Evolutionary conservation across 37 sponge, comb jelly and placozoan species (phyloP).

Genomic region (Agelas oroides): DNA sequence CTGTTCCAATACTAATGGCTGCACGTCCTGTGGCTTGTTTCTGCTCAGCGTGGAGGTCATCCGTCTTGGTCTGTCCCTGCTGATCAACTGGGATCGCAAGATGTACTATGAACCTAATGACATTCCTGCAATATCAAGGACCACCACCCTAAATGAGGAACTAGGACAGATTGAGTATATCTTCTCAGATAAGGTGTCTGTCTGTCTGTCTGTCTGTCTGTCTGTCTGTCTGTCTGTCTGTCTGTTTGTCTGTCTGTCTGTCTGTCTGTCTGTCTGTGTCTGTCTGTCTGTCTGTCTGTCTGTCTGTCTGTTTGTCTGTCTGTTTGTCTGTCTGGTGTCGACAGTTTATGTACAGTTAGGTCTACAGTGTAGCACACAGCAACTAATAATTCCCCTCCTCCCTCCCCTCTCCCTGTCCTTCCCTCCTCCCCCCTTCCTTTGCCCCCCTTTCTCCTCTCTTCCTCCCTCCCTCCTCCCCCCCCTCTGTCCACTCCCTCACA

Average conservation of each 20-base stretch:
- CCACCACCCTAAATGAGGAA: conserved; percentile 97
- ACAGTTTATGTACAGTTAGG: not conserved
- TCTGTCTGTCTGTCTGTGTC: not conserved
- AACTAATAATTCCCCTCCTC: no score
- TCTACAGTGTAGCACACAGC: not conserved
- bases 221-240: no score
- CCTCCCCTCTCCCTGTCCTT: not conserved
- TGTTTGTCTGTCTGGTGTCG: no score
- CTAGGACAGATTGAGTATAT: conserved; percentile 98
- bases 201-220: no score
- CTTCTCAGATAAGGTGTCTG: conserved; percentile 90
- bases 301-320: no score
- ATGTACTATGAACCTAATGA: conserved; percentile 92
- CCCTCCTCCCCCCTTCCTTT: not conserved
- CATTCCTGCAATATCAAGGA: conserved; percentile 84
- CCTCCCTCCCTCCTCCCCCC: no score
- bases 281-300: no score
- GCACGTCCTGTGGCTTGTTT: not conserved
- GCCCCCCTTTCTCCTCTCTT: no score
- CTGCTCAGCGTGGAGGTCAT: conserved; percentile 93
- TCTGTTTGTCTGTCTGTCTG: not conserved
- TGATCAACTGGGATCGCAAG: conserved; percentile 93
- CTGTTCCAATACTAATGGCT: no score
- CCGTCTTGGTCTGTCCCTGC: conserved; percentile 88
- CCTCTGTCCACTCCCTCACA: not conserved